Evolutionary conservation across 2,888 invertebrate species (phyloP).

Genomic region (Brassicogethes aeneus): DNA sequence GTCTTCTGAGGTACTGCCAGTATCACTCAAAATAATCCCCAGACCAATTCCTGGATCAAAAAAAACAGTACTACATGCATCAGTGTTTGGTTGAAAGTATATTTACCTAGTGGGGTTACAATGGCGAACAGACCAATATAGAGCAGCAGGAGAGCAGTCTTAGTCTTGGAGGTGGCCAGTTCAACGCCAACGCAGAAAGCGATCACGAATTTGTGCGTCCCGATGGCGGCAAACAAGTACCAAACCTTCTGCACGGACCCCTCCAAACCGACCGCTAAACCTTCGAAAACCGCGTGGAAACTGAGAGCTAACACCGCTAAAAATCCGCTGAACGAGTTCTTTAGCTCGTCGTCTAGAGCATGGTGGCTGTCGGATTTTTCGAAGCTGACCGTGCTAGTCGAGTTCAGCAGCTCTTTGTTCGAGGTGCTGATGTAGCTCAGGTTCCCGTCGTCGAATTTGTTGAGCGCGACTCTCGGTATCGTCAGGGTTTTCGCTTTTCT

Average conservation of each 20-base stretch:
- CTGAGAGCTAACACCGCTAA: constrained; percentile 57
- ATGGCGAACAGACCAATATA: constrained; percentile 55
- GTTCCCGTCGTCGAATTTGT: constrained; percentile 34
- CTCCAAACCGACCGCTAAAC: constrained; percentile 58
- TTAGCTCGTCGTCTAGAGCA: constrained; percentile 18
- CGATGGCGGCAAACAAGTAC: constrained; percentile 55
- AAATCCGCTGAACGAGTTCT: constrained; percentile 51
- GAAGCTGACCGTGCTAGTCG: constrained; percentile 28
- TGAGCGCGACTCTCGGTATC: constrained; percentile 34
- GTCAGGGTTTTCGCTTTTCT: constrained; percentile 34
- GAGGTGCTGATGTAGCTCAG: constrained; percentile 33
- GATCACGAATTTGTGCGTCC: constrained; percentile 59
- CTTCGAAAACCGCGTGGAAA: constrained; percentile 62
- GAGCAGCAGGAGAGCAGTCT: constrained; percentile 40
- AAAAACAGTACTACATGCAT: neutral
- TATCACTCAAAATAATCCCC: constrained; percentile 48
- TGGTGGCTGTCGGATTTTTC: constrained; percentile 15
- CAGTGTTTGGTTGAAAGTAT: neutral
- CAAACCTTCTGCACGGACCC: constrained; percentile 48
- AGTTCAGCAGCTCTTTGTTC: constrained; percentile 32
- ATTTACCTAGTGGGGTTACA: constrained; percentile 52
- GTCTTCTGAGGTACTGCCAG: constrained; percentile 32
- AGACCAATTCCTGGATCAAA: constrained; percentile 48
- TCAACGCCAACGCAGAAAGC: constrained; percentile 59
- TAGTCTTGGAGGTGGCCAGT: constrained; percentile 48